Evolutionary conservation across 2,888 invertebrate species (phyloP).

Genomic region (Formica aserva): DNA sequence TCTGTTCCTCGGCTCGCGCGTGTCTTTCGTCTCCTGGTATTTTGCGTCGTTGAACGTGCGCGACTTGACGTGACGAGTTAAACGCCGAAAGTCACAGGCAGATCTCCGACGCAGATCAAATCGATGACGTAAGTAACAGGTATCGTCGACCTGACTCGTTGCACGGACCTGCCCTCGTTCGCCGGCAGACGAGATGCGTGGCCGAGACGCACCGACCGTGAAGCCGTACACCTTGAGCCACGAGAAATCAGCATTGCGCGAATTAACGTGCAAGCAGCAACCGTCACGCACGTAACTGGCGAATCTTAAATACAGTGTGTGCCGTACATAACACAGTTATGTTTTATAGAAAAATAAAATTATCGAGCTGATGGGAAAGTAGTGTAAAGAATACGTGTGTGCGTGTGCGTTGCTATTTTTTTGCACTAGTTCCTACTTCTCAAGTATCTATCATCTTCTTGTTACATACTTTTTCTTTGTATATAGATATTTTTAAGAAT

Average conservation of each 20-base stretch:
- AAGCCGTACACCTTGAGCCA: slow-evolving; percentile 23
- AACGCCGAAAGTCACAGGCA: slow-evolving; percentile 40
- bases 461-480: background rate
- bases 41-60: slow-evolving; percentile 56
- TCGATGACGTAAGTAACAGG: slow-evolving; percentile 50
- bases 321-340: slow-evolving; percentile 21
- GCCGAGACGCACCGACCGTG: slow-evolving; percentile 40
- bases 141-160: slow-evolving; percentile 35
- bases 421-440: background rate
- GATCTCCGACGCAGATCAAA: slow-evolving; percentile 28
- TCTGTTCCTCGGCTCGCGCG: background rate
- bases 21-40: background rate
- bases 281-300: slow-evolving; percentile 23
- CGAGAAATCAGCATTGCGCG: slow-evolving; percentile 14
- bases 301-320: slow-evolving; percentile 11
- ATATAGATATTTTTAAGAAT: background rate
- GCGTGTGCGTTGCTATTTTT: background rate
- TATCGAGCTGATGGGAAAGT: background rate
- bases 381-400: background rate
- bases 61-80: slow-evolving; percentile 26
- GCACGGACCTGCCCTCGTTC: slow-evolving; percentile 40
- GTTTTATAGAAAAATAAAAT: background rate
- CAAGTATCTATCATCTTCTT: no score
- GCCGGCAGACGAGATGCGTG: slow-evolving; percentile 20
- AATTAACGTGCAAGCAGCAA: slow-evolving; percentile 24